Conservation (phyloP, 2,797 vertebrate genomes). For the Lacerta viridis region DNA sequence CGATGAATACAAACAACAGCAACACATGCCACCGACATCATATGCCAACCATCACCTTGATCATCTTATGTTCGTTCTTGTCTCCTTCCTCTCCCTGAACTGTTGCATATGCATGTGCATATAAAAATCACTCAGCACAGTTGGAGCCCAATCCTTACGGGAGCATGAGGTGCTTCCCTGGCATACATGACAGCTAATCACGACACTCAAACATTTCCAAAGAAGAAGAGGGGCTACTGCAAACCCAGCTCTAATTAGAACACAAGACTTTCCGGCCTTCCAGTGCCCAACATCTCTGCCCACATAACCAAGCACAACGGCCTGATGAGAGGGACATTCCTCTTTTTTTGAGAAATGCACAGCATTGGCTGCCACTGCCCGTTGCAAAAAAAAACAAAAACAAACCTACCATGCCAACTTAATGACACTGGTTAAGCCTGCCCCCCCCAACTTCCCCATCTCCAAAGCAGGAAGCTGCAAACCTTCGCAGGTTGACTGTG, state of each 20-base stretch:
- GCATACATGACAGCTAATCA: conserved; percentile 53
- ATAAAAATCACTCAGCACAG: conserved; percentile 37
- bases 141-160: conserved; percentile 47
- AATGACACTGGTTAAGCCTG: too few relatives aligned
- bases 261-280: neutral
- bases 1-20: conserved; percentile 73
- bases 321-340: conserved; percentile 45
- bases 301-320: neutral
- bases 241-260: conserved; percentile 43
- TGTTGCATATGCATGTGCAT: conserved; percentile 24
- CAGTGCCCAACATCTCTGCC: neutral
- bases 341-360: conserved; percentile 53
- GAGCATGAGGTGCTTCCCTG: conserved; percentile 47
- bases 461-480: too few relatives aligned
- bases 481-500: too few relatives aligned
- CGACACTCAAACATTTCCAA: conserved; percentile 43
- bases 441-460: too few relatives aligned
- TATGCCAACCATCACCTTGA: conserved; percentile 63
- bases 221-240: conserved; percentile 3
- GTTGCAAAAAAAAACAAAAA: conserved; percentile 36
- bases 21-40: conserved; percentile 66
- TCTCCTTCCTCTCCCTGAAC: conserved; percentile 29
- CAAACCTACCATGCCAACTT: too few relatives aligned
- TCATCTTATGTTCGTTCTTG: conserved; percentile 30
- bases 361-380: conserved; percentile 38